Evolutionary conservation across 2,888 invertebrate genomes (phyloP).

Genomic region (Polydrusus tereticollis): DNA sequence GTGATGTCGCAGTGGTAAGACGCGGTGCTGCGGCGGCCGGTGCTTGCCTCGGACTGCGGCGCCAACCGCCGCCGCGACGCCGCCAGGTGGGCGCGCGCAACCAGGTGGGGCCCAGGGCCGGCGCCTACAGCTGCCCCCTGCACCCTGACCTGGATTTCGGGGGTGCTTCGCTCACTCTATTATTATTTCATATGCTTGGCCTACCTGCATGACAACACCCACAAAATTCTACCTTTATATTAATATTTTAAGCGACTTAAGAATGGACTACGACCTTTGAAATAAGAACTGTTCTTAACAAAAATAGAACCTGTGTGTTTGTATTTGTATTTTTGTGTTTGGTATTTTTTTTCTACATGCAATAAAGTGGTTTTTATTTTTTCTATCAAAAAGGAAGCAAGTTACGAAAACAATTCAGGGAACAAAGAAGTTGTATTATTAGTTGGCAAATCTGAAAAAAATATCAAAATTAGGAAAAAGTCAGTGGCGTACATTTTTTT

Average conservation of each 20-base stretch:
- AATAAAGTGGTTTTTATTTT: too few relatives aligned
- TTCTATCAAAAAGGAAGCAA: too few relatives aligned
- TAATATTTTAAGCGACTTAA: slow-evolving; percentile 3
- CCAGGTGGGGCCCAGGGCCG: slow-evolving; percentile 50
- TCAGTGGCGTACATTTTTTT: too few relatives aligned
- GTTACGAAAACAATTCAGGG: too few relatives aligned
- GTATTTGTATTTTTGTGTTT: too few relatives aligned
- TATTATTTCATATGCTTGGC: slow-evolving; percentile 36
- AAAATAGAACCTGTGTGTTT: neutral
- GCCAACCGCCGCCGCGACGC: slow-evolving; percentile 62
- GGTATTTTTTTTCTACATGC: too few relatives aligned
- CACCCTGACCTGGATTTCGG: slow-evolving; percentile 42
- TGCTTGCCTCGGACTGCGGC: slow-evolving; percentile 62
- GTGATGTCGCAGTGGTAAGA: slow-evolving; percentile 67
- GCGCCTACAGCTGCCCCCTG: slow-evolving; percentile 40
- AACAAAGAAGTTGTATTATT: too few relatives aligned
- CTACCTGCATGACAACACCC: slow-evolving; percentile 24
- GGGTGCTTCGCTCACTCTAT: slow-evolving; percentile 25
- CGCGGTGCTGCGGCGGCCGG: slow-evolving; percentile 59
- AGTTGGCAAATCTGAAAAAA: too few relatives aligned
- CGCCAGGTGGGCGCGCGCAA: slow-evolving; percentile 64
- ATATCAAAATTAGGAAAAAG: too few relatives aligned
- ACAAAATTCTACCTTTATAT: neutral
- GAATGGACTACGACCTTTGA: neutral
- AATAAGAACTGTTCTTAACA: neutral